Conservation (phyloP, 2,797 vertebrate species). For the Acrocephalus scirpaceus region DNA sequence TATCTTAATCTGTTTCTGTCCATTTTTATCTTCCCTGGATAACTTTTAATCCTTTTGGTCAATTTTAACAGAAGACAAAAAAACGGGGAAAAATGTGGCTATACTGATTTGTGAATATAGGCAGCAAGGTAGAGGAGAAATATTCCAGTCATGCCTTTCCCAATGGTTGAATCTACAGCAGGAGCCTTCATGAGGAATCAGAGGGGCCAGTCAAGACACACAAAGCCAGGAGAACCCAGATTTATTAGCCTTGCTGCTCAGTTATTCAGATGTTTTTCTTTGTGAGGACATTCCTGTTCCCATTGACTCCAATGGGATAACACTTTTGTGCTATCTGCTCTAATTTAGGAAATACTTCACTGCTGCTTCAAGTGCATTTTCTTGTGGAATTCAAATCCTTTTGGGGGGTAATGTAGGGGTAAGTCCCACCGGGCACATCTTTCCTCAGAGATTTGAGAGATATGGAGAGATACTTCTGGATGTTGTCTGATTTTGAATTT, state of each 20-base stretch:
- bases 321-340: background rate
- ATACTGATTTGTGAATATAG: background rate
- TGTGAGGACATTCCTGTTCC: background rate
- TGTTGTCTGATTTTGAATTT: background rate
- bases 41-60: constrained; percentile 15
- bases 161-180: background rate
- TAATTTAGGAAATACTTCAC: constrained; percentile 22
- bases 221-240: background rate
- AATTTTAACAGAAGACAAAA: background rate
- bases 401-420: background rate
- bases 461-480: background rate
- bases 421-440: background rate
- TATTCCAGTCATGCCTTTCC: background rate
- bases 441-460: background rate
- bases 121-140: background rate
- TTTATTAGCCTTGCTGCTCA: background rate
- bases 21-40: background rate
- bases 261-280: background rate
- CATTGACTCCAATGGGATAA: background rate
- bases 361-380: background rate
- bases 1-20: background rate
- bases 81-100: background rate
- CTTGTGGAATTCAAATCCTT: background rate
- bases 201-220: background rate
- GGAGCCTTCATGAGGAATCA: background rate